Evolutionary conservation across 2,113 vertebrate species (phyloP), one percentile per base, ranked within the genome.

Genomic region (Platycercus adscitus): DNA sequence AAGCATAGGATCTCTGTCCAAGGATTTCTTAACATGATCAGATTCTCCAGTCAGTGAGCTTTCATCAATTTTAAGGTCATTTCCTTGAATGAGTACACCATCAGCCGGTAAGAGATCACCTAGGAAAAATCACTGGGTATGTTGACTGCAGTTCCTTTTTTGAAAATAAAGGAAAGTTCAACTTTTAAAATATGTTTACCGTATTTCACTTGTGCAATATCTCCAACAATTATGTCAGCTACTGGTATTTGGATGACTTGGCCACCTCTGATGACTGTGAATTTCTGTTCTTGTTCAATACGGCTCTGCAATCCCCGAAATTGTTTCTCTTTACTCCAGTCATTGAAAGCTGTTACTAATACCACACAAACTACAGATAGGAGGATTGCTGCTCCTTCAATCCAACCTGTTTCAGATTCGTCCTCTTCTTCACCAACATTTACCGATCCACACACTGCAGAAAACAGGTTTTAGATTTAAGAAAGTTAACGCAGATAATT

Each of bases 281-380:
- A 99, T 97, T 99, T 99, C 98, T 99, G 99, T 69, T 99, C 99
- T 97, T 99, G 99, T 97, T 99, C 99, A 86, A 99, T 99, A 88
- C 99, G 99, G 98, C 97, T 99, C 97, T 99, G 99, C 97, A 99
- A 98, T 87, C 99, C 99, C 91, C 99, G 97, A 65, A 99, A 99
- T 91, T 99, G 99, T 93, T 99, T 99, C 93, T 99, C 99, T 98
- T 99, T 99, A 97, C 99, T 99, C 99, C 99, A 99, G 97, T 99
- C 99, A 82, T 99, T 99, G 96, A 99, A 99, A 71, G 99, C 99
- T 20, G 99, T 99, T 95, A 99, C 99, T 97, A 99, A 98, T 70
- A 99, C 99, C 93, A 99, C 99, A 88, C 99, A 99, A 93, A 99
- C 97, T 53, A 99, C 99, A 24, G 99, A 99, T 60, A 99, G 97